Evolutionary conservation across 2,113 vertebrate genomes (phyloP).

Genomic region (Leucosticte australis): DNA sequence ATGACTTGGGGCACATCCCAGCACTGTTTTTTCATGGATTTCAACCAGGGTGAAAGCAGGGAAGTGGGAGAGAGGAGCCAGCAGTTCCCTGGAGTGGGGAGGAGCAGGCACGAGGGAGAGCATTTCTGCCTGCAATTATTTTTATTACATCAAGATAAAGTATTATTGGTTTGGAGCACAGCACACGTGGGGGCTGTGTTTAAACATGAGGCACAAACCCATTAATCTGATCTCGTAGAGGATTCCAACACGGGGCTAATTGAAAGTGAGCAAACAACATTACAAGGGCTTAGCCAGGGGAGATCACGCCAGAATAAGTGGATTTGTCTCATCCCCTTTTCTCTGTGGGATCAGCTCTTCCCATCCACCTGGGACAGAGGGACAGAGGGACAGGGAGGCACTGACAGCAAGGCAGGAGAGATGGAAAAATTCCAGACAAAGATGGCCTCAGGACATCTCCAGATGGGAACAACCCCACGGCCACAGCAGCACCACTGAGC

Average conservation of each 20-base stretch:
- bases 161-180: neutral
- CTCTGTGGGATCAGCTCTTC: neutral
- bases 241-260: neutral
- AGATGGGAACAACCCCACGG: neutral
- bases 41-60: neutral
- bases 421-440: neutral
- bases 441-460: neutral
- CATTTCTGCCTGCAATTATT: neutral
- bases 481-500: neutral
- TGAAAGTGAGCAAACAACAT: neutral
- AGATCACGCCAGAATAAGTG: neutral
- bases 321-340: neutral
- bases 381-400: neutral
- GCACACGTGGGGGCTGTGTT: constrained; percentile 25
- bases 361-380: neutral
- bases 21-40: neutral
- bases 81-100: neutral
- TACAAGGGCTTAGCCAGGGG: neutral
- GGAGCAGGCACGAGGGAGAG: neutral
- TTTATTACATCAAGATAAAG: constrained; percentile 37
- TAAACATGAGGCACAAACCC: neutral
- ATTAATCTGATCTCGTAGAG: neutral
- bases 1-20: neutral
- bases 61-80: neutral
- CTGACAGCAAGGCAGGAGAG: neutral